Conservation (phyloP, 2,797 vertebrate genomes). For the Parauchenoglanis punctatus region DNA sequence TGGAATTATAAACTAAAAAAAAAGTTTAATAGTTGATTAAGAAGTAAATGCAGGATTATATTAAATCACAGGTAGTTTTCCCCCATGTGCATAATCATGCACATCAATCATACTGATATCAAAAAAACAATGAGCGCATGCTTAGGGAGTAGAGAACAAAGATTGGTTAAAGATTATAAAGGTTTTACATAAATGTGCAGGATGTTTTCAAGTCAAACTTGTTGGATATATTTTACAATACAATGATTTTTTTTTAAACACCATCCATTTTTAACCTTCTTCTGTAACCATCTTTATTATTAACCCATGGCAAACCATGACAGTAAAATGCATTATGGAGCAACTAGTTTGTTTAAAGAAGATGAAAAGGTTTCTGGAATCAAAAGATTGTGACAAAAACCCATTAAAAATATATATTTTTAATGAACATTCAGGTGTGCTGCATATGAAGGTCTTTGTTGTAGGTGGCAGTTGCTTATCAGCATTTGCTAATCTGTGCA, state of each 20-base stretch:
- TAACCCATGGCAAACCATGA: neutral
- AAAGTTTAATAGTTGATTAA: neutral
- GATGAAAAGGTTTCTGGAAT: neutral
- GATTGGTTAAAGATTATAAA: neutral
- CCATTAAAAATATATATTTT: neutral
- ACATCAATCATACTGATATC: neutral
- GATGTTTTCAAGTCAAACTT: neutral
- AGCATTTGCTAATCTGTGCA: neutral
- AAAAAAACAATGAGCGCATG: neutral
- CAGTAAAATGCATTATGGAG: neutral
- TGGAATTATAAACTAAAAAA: neutral
- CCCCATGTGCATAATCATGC: neutral
- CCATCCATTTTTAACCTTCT: too few relatives aligned
- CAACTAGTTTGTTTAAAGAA: neutral
- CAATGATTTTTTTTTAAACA: neutral
- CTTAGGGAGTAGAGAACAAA: neutral
- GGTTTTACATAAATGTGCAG: neutral
- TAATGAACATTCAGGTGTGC: neutral
- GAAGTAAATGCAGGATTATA: neutral
- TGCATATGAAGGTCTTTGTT: neutral
- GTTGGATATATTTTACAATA: neutral
- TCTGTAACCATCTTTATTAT: neutral
- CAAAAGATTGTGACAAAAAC: neutral
- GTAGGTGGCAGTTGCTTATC: neutral
- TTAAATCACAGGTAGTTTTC: neutral